These are phyloP conservation scores for Thymallus thymallus DNA, from an alignment of 2,113 vertebrate species.

Conservation along the genomic window DNA sequence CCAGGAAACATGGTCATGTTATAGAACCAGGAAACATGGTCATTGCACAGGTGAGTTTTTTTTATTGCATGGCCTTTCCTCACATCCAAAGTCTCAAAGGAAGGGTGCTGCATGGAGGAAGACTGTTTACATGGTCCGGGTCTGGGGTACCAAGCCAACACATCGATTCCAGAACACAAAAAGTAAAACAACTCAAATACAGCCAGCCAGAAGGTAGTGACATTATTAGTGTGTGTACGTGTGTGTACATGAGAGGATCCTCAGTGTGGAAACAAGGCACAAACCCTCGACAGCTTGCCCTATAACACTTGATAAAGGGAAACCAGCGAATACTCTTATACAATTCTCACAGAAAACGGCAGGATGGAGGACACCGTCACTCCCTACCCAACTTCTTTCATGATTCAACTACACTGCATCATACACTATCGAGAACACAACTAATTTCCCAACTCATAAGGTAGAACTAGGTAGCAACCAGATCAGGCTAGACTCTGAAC, in stretches of 20 bases:
- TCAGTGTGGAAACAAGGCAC: constrained; percentile 33
- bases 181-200: constrained; percentile 5
- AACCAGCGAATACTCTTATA: not conserved
- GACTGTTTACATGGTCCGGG: constrained; percentile 16
- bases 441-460: not conserved
- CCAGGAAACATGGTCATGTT: too few species aligned
- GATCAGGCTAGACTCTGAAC: not conserved
- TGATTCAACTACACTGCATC: not conserved
- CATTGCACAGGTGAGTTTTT: constrained; percentile 53
- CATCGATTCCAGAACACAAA: constrained; percentile 8
- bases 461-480: not conserved
- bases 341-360: not conserved
- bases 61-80: constrained; percentile 72
- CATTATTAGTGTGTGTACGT: not conserved
- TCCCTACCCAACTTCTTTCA: not conserved
- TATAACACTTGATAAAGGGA: not conserved
- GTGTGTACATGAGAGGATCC: not conserved
- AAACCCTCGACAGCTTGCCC: constrained; percentile 2
- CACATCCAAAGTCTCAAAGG: constrained; percentile 7
- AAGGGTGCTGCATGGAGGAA: constrained; percentile 19
- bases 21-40: constrained; percentile 8
- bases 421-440: constrained; percentile 18
- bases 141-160: constrained; percentile 9
- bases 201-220: constrained; percentile 4
- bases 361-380: not conserved